Percentiles rank a stretch among this genome's conserved stretches.
phyloP scores from a whole-genome alignment of 2,888 invertebrate species.

The Diadegma fenestrale region DNA sequence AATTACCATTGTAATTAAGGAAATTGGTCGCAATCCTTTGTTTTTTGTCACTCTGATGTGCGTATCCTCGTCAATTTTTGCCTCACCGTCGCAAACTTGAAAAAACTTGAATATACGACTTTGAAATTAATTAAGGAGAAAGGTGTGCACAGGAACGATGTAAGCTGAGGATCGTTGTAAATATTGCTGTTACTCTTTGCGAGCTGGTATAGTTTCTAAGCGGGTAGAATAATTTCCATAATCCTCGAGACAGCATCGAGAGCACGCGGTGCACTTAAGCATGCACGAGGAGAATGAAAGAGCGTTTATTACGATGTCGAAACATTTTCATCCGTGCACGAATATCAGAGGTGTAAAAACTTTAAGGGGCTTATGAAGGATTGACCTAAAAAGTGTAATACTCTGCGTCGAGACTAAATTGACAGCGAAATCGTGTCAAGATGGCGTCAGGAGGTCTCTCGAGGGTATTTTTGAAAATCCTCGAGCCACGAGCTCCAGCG shows the following conservation, averaged over 20 bases:
- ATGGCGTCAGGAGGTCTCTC: neutral
- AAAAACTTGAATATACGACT: neutral
- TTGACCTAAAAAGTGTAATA: slow-evolving; percentile 7
- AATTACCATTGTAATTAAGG: neutral
- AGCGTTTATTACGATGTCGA: slow-evolving; percentile 24
- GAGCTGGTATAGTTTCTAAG: slow-evolving; percentile 7
- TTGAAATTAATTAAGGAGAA: slow-evolving; percentile 2
- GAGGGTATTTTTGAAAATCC: neutral
- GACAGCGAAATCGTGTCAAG: neutral
- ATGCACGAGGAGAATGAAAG: neutral
- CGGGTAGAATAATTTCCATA: slow-evolving; percentile 15
- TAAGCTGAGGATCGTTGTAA: neutral
- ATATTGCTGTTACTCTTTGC: slow-evolving; percentile 1
- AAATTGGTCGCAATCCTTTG: neutral
- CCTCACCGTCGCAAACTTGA: too few relatives aligned
- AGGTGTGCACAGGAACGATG: slow-evolving; percentile 3
- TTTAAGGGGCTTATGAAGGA: slow-evolving; percentile 2
- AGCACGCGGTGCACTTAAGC: neutral
- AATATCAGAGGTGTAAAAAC: slow-evolving; percentile 16
- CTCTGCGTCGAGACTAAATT: neutral
- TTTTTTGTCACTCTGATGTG: neutral
- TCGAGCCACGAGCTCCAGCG: neutral
- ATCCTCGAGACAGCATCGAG: slow-evolving; percentile 13
- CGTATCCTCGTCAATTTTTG: neutral
- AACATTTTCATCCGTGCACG: neutral